A percentile compares a stretch with the other conserved stretches of the same genome.
Conservation (phyloP, 2,888 invertebrate genomes). For the Panzeria rudis region DNA sequence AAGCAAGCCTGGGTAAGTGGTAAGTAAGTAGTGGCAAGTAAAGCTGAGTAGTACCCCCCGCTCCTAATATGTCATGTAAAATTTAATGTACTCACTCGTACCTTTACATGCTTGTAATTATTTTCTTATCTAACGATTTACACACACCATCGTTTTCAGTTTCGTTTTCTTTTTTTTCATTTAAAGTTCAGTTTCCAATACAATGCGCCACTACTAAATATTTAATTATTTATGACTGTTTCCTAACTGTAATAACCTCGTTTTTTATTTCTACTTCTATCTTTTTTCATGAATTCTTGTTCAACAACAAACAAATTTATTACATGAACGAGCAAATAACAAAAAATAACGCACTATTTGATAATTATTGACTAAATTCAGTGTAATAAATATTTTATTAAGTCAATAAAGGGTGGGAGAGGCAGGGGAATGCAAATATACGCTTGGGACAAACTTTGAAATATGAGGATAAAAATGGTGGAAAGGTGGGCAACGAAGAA, state of each 20-base stretch:
- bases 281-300: constrained; percentile 1
- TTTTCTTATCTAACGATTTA: constrained; percentile 60
- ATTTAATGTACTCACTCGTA: background rate
- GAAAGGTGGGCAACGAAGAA: background rate
- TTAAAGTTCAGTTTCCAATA: constrained; percentile 8
- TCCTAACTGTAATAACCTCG: constrained; percentile 69
- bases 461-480: background rate
- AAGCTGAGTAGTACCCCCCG: background rate
- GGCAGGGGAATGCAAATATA: background rate
- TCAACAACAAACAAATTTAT: constrained; percentile 50
- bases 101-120: constrained; percentile 53
- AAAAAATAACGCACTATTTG: constrained; percentile 79
- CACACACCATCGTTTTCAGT: constrained; percentile 20
- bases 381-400: constrained; percentile 74
- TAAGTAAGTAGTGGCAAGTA: constrained; percentile 10
- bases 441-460: background rate
- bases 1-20: background rate
- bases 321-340: constrained; percentile 43
- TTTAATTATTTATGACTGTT: constrained; percentile 66
- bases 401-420: constrained; percentile 9
- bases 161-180: constrained; percentile 21
- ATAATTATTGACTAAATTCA: constrained; percentile 81
- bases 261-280: constrained; percentile 32
- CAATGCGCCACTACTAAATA: constrained; percentile 48
- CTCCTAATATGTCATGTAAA: background rate